Base-by-base conservation (phyloP, 2,797 vertebrate genomes). In the Pantherophis alleghaniensis region DNA sequence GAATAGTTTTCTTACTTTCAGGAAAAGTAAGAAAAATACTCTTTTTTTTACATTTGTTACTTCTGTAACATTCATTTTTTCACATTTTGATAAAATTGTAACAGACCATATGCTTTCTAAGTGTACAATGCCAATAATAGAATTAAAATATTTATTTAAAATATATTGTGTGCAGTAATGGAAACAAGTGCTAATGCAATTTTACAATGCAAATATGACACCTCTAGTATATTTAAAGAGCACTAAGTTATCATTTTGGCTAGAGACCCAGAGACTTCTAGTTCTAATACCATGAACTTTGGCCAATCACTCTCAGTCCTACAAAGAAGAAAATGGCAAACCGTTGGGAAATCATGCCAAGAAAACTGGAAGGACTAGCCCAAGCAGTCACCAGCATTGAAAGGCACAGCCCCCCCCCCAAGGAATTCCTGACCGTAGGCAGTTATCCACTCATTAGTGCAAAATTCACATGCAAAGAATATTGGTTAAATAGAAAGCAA, bases 81-180 rank as follows among this genome's bases (percentile, higher is more conserved):
- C 98, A 99, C 98, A 98, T 99, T 98, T 99, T 99, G 99, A 99
- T 99, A 99, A 98, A 99, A 99, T 98, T 99, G 99, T 99, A 99
- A 99, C 99, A 99, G 99, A 99, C 97, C 98, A 98, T 99, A 99
- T 98, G 98, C 99, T 99, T 99, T 99, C 98, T 99, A 99, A 98
- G 97, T 99, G 99, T 99, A 99, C 99, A 66, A 99, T 99, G 99
- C 98, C 98, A 99, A 99, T 98, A 99, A 99, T 99, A 99, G 98
- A 99, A 99, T 99, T 99, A 99, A 99, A 98, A 98, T 99, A 99
- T 99, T 99, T 99, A 99, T 99, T 99, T 99, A 99, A 98, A 98
- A 98, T 96, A 95, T 95, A 95, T 93, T 92, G 94, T 93, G 55
- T 93, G 86, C 92, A 89, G 95, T 94, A 89, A 24, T 95, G 91